Base-by-base conservation (phyloP, 2,113 vertebrate genomes). In the Daphoenositta chrysoptera region DNA sequence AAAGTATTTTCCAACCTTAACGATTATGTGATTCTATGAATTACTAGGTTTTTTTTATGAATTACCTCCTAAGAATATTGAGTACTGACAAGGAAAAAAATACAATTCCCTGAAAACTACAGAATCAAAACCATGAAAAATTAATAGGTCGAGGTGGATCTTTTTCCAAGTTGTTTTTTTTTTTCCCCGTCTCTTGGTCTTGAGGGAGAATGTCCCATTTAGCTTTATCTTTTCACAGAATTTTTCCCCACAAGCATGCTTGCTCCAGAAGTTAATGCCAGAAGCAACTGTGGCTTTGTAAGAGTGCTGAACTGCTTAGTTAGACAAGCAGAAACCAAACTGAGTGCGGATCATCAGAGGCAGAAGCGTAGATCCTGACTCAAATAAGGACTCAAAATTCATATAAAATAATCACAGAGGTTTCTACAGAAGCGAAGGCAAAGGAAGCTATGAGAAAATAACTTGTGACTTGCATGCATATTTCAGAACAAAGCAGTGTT, bases 181-280 rank as follows among this genome's bases (percentile, higher is more conserved):
- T 11, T 2, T 1, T 3, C 7, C 6, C 23, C 12, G 4, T 16
- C 5, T 68, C 6, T 33, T 54, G 10, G 13, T 40, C 6, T 13
- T 57, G 24, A 40, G 11, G 7, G 4, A 65, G 21, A 56, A 58
- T 53, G 17, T 61, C 10, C 26, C 27, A 12, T 10, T 63, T 68
- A 30, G 2, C 13, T 68, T 27, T 63, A 20, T 12, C 3, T 81
- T 72, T 54, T 35, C 14, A 42, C 15, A 35, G 10, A 37, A 1
- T 0, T 39, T 47, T 76, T 78, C 31, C 6, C 39, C 17, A 58
- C 15, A 60, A 20, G 6, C 3, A 17, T 39, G 3, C 4, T 87
- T 58, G 8, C 11, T 80, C 10, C 22, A 48, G 42, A 57, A 61
- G 10, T 40, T 77, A 11, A 51, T 23, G 6, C 9, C 23, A 88